Evolutionary conservation across 2,888 invertebrate genomes (phyloP).

Genomic region (Catocala fraxini): DNA sequence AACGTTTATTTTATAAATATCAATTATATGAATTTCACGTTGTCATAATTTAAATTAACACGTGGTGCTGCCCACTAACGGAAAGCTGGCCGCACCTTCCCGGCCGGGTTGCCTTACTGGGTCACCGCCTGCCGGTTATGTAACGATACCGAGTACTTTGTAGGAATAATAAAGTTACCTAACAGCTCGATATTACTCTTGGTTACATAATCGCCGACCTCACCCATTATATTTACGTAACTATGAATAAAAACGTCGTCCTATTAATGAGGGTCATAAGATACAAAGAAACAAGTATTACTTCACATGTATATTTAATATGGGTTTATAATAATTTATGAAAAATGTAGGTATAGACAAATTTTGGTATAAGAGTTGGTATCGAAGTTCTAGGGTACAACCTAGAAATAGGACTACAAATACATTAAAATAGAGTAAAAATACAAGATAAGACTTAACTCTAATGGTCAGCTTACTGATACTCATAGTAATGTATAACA

Average conservation of each 20-base stretch:
- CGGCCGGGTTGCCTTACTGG: conserved; percentile 38
- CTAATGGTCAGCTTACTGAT: conserved; percentile 51
- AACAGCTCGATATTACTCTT: conserved; percentile 45
- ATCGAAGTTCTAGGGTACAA: conserved; percentile 74
- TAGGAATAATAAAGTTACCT: conserved; percentile 51
- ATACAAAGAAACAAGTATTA: conserved; percentile 37
- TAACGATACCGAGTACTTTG: conserved; percentile 43
- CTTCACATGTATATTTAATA: conserved; percentile 59
- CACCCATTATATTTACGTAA: conserved; percentile 48
- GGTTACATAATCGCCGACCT: conserved; percentile 49
- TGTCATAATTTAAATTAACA: conserved; percentile 19
- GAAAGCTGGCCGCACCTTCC: conserved; percentile 30
- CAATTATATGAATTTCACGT: neutral
- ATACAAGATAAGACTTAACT: conserved; percentile 55
- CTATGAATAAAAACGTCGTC: conserved; percentile 28
- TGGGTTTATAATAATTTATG: conserved; percentile 60
- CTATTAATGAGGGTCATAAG: conserved; percentile 14
- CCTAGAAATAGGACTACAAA: conserved; percentile 69
- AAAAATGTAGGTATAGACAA: conserved; percentile 65
- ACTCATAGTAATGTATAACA: conserved; percentile 36
- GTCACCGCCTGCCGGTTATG: conserved; percentile 46
- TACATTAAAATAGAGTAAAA: conserved; percentile 60
- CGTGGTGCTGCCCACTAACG: conserved; percentile 31
- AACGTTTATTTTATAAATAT: neutral
- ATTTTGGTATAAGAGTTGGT: conserved; percentile 80